phyloP scores from a whole-genome alignment of 2,888 invertebrate species.

The Himalopsyche japonica region DNA sequence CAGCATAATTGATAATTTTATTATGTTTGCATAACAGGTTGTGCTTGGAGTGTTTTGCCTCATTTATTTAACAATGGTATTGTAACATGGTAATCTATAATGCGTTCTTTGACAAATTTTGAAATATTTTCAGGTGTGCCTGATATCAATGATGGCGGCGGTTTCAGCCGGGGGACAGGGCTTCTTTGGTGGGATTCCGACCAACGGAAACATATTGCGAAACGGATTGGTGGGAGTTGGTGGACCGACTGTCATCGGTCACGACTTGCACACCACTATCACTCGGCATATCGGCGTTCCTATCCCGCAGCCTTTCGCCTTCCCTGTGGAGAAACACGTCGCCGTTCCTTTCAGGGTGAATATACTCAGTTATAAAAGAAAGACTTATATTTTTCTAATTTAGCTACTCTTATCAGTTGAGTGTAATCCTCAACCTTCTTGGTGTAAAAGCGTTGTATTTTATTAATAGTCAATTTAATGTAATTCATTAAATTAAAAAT shows the following conservation, averaged over 20 bases:
- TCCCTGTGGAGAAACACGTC: constrained; percentile 56
- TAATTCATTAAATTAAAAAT: too few relatives aligned
- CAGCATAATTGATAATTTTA: too few relatives aligned
- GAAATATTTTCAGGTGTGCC: background rate
- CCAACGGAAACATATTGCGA: background rate
- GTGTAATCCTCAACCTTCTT: too few relatives aligned
- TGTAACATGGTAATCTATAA: background rate
- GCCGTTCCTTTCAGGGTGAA: constrained; percentile 54
- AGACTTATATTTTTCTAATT: background rate
- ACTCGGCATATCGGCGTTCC: constrained; percentile 58
- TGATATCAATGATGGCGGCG: background rate
- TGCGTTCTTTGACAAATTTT: too few relatives aligned
- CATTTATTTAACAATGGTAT: too few relatives aligned
- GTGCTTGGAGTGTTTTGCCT: too few relatives aligned
- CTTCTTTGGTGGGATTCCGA: background rate
- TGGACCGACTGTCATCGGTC: constrained; percentile 47
- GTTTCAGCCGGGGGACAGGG: background rate
- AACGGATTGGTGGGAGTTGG: background rate
- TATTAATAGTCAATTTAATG: too few relatives aligned
- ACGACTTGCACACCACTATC: constrained; percentile 57
- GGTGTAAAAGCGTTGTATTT: too few relatives aligned
- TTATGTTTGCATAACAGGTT: too few relatives aligned
- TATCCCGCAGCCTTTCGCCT: constrained; percentile 57
- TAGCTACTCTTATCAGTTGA: too few relatives aligned
- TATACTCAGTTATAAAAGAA: constrained; percentile 3